Evolutionary conservation across 2,888 invertebrate species (phyloP), one percentile per base, ranked within the genome.

Genomic region (Graphium colonna): DNA sequence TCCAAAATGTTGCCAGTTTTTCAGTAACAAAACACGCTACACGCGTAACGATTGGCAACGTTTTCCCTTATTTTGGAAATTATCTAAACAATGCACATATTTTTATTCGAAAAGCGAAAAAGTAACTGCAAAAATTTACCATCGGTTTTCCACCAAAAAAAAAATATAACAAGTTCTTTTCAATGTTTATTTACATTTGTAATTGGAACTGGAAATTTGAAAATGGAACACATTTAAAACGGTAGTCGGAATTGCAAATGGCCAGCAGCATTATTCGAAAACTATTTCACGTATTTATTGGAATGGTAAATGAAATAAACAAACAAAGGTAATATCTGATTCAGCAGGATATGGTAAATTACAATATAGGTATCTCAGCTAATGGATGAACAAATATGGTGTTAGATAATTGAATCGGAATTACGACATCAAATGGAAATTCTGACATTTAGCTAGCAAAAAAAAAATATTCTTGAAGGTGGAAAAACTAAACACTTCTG

Each of bases 261-360:
- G n/a, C n/a, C n/a, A n/a, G n/a, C n/a, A n/a, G n/a, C n/a, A n/a
- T n/a, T n/a, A n/a, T 48, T 39, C 16, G 12, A 40, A 31, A 48
- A 28, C 16, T 48, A 48, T 48, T 40, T 48, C 39, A 28, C 5
- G 26, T 44, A 17, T 45, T 45, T 12, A 21, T 8, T 42, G 42
- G 18, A 16, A 12, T 28, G 12, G 13, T 41, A 16, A 17, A 18
- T 48, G n/a, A 41, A 41, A 31, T 41, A n/a, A 31, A 45, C 12
- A 18, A 44, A 12, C 31, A 45, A 31, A 51, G 39, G 21, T 40
- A 45, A 33, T 38, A 33, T 17, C 2, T 43, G 48, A 53, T 43
- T 43, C 17, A 48, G 13, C 49, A 53, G 52, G 52, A 53, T 53
- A 48, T 53, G 43, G 48, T 28, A 53, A 41, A 52, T 47, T 42